Evolutionary conservation across 2,888 invertebrate species (phyloP), one percentile per base, ranked within the genome.

Genomic region (Auanema sp.): DNA sequence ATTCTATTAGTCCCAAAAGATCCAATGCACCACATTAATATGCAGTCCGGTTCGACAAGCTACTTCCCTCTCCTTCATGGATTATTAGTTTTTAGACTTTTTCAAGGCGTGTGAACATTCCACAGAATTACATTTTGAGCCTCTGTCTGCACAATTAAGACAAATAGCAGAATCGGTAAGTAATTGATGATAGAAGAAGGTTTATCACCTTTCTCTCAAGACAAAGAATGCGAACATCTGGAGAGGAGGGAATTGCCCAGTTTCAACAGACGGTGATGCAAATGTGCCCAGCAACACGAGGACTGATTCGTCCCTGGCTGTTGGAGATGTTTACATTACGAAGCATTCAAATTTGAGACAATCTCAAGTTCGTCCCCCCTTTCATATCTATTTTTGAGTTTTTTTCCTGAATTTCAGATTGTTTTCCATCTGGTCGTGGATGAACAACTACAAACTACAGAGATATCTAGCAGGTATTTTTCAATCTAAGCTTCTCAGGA

Each of bases 341-440:
- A 64, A 67, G 12, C 83, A 72, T 54, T 83, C 83, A 24, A 82
- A 83, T 71, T 65, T 83, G 60, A 70, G 69, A 49, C 69, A 71
- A 58, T 77, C 73, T 10, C 83, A 80, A 54, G 76, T 79, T 96
- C 96, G 88, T 93, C 93, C 77, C 33, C 2, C 1, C 18, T 11
- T 11, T 16, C 0, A 11, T 10, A 16, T 59, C 14, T 2, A 53
- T 40, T 24, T 10, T 23, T 25, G 11, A 53, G 14, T 11, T 95
- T 95, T 88, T 88, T 97, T 71, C 90, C 92, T 2, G 92, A 94
- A 84, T 91, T 91, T 52, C 96, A 98, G 86, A 90, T 94, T 1
- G 90, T 96, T 54, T 98, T 95, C 86, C 97, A 99, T 84, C 89
- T 98, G 83, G 91, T 96, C 8, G 90, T 91, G 0, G 95, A 95